Percentiles rank a stretch among this genome's conserved stretches.
Evolutionary conservation across 2,888 invertebrate species (phyloP).

Genomic region (Mechanitis mazaeus): DNA sequence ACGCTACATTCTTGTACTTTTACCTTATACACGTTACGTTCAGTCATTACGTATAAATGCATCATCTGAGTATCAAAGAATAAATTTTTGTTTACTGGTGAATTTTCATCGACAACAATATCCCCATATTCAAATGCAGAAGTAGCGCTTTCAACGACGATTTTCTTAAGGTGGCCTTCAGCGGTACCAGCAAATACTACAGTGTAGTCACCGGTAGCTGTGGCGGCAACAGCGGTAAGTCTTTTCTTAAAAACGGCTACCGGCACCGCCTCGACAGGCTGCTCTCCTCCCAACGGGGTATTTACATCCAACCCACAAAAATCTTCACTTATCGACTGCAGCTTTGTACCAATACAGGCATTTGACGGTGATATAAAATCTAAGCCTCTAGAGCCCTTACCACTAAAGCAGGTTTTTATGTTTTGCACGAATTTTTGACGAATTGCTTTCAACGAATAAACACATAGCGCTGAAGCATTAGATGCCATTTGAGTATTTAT

Average conservation of each 20-base stretch:
- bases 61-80: constrained; percentile 93
- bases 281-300: constrained; percentile 94
- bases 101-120: constrained; percentile 87
- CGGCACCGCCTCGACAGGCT: constrained; percentile 90
- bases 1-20: constrained; percentile 96
- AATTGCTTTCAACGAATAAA: constrained; percentile 94
- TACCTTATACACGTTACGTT: constrained; percentile 93
- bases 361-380: constrained; percentile 96
- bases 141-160: constrained; percentile 90
- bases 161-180: constrained; percentile 94
- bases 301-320: constrained; percentile 98
- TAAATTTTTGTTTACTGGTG: constrained; percentile 91
- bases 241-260: constrained; percentile 88
- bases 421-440: constrained; percentile 96
- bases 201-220: constrained; percentile 97
- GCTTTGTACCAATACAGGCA: constrained; percentile 91
- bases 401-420: constrained; percentile 96
- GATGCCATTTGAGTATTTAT: constrained; percentile 82
- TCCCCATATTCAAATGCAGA: constrained; percentile 94
- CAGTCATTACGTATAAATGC: constrained; percentile 96
- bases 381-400: constrained; percentile 88
- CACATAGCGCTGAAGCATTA: constrained; percentile 89
- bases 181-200: constrained; percentile 97
- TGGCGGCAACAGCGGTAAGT: constrained; percentile 94
- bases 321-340: constrained; percentile 94